These are phyloP conservation scores for Pseudococcus jackbeardsleyi DNA, from an alignment of 2,888 invertebrate species.

Conservation along the genomic window DNA sequence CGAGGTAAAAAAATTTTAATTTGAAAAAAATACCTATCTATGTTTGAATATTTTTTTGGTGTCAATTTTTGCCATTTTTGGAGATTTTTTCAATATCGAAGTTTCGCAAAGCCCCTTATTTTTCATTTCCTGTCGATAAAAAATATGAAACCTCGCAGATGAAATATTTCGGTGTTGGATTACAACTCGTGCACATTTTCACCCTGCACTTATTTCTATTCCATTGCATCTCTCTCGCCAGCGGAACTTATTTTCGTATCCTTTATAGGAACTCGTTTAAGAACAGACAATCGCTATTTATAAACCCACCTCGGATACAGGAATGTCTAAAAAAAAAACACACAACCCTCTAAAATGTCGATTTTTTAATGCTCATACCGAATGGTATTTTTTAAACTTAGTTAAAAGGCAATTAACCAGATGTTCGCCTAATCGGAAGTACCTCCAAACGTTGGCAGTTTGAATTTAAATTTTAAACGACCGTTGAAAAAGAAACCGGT, in stretches of 20 bases:
- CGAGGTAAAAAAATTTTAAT: conserved; percentile 9
- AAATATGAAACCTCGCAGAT: conserved; percentile 18
- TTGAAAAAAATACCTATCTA: not conserved
- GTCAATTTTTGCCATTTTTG: too few relatives aligned
- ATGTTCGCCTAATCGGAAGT: conserved; percentile 32
- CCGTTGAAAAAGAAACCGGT: conserved; percentile 23
- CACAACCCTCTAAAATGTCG: not conserved
- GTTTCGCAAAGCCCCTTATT: not conserved
- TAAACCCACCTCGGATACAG: not conserved
- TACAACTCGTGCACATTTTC: not conserved
- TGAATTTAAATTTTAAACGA: not conserved
- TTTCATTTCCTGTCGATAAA: not conserved
- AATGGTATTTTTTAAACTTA: not conserved
- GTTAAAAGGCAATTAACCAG: conserved; percentile 27
- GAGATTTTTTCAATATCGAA: too few relatives aligned
- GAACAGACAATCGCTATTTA: conserved; percentile 6
- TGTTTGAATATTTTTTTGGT: not conserved
- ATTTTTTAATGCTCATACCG: conserved; percentile 3
- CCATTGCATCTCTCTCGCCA: not conserved
- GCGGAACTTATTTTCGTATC: conserved; percentile 13
- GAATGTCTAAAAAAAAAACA: not conserved
- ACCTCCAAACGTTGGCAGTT: not conserved
- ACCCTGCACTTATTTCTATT: not conserved
- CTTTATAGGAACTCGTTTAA: not conserved
- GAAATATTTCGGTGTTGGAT: not conserved